Evolutionary conservation across 2,888 invertebrate species (phyloP).

Genomic region (Sarcophaga caerulescens): DNA sequence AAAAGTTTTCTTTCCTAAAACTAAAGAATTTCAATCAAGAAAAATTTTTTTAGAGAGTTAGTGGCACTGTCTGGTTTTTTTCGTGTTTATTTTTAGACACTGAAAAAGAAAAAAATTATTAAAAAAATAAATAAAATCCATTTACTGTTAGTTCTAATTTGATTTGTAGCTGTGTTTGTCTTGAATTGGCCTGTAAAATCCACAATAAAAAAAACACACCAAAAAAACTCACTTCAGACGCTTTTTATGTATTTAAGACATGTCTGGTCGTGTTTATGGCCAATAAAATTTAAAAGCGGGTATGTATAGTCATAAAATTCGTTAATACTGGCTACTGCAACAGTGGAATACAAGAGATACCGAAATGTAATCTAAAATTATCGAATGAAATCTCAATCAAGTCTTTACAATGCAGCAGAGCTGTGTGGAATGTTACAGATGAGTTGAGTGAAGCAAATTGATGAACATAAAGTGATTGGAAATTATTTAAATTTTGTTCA

Average conservation of each 20-base stretch:
- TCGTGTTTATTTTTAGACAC: background rate
- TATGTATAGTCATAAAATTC: background rate
- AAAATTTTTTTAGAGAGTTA: background rate
- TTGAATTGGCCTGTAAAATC: conserved; percentile 29
- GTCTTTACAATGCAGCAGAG: too few species aligned
- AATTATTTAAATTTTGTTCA: too few species aligned
- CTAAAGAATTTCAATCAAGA: background rate
- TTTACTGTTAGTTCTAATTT: conserved; percentile 62
- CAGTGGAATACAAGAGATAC: background rate
- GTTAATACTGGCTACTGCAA: background rate
- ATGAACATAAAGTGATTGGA: too few species aligned
- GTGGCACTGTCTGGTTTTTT: background rate
- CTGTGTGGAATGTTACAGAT: too few species aligned
- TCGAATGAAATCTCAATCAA: too few species aligned
- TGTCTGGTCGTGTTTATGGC: conserved; percentile 16
- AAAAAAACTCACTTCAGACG: background rate
- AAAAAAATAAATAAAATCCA: background rate
- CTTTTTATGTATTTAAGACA: background rate
- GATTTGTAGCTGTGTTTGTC: conserved; percentile 11
- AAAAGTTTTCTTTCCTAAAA: too few species aligned
- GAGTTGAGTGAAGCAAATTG: too few species aligned
- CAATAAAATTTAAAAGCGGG: background rate
- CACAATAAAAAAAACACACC: background rate
- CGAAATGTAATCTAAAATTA: background rate
- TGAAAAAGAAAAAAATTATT: conserved; percentile 12